phyloP scores from a whole-genome alignment of 2,888 invertebrate species.

The Amphipyra berbera region DNA sequence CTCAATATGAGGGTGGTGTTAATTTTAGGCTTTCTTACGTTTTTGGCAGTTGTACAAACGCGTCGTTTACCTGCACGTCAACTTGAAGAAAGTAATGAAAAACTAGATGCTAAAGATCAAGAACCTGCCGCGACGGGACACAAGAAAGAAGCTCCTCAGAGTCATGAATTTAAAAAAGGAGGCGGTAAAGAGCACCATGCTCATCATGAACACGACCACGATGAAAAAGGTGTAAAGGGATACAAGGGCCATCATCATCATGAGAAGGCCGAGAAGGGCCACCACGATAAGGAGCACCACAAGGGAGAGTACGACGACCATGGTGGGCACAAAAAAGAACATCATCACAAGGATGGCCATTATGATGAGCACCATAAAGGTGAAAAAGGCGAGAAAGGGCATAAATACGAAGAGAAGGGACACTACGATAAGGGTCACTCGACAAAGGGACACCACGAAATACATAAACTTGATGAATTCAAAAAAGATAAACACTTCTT shows the following conservation, averaged over 20 bases:
- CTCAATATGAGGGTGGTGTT: constrained; percentile 78
- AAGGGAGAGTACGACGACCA: constrained; percentile 91
- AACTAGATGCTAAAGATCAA: constrained; percentile 70
- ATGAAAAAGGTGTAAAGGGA: constrained; percentile 93
- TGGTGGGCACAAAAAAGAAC: constrained; percentile 91
- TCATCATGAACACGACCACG: constrained; percentile 91
- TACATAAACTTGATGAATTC: constrained; percentile 95
- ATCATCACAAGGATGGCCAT: constrained; percentile 92
- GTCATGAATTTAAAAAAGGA: constrained; percentile 90
- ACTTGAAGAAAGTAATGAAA: constrained; percentile 59
- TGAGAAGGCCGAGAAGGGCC: constrained; percentile 92
- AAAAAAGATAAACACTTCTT: constrained; percentile 96
- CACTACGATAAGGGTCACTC: constrained; percentile 95
- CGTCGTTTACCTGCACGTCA: constrained; percentile 73
- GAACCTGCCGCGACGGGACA: constrained; percentile 82
- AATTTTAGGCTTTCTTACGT: constrained; percentile 72
- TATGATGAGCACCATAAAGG: constrained; percentile 91
- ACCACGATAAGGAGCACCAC: constrained; percentile 92
- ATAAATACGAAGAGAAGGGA: constrained; percentile 92
- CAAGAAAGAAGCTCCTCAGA: constrained; percentile 85
- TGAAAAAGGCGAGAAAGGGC: constrained; percentile 92
- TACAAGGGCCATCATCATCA: constrained; percentile 92
- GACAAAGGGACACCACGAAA: constrained; percentile 95
- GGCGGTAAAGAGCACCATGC: constrained; percentile 92
- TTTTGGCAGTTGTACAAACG: constrained; percentile 70